These are phyloP conservation scores for Parazoanthus atlanticus DNA, from an alignment of 92 coral and sea anemone species.

Conservation along the genomic window DNA sequence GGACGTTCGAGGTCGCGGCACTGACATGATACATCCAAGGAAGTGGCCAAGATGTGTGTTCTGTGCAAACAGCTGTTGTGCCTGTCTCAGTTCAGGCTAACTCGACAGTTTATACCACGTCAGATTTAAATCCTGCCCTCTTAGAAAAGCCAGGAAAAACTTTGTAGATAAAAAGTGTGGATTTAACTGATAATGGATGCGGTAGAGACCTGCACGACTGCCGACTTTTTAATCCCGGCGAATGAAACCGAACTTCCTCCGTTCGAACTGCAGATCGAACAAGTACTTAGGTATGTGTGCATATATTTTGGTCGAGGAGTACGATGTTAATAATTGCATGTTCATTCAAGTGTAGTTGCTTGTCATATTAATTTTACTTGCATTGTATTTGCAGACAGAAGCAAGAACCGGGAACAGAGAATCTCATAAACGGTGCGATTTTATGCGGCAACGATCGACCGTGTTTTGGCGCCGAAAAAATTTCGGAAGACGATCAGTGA, in stretches of 20 bases:
- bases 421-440: constrained; percentile 18
- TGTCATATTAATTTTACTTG: constrained; percentile 23
- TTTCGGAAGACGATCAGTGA: constrained; percentile 38
- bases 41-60: constrained; percentile 38
- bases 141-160: constrained; percentile 11
- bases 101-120: constrained; percentile 6
- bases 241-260: constrained; percentile 45
- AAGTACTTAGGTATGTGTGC: constrained; percentile 50
- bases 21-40: constrained; percentile 28
- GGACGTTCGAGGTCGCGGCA: neutral
- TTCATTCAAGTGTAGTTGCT: constrained; percentile 40
- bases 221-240: constrained; percentile 43
- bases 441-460: neutral
- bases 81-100: constrained; percentile 35
- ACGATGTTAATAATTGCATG: constrained; percentile 32
- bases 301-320: constrained; percentile 29
- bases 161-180: constrained; percentile 7
- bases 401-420: constrained; percentile 12
- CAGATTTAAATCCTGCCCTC: constrained; percentile 12
- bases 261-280: constrained; percentile 45
- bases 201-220: constrained; percentile 26
- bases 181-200: constrained; percentile 20
- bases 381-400: constrained; percentile 41
- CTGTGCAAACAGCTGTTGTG: constrained; percentile 43
- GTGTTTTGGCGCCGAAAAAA: constrained; percentile 40